phyloP scores from a whole-genome alignment of 2,888 invertebrate species.

The Chloroclysta siterata region DNA sequence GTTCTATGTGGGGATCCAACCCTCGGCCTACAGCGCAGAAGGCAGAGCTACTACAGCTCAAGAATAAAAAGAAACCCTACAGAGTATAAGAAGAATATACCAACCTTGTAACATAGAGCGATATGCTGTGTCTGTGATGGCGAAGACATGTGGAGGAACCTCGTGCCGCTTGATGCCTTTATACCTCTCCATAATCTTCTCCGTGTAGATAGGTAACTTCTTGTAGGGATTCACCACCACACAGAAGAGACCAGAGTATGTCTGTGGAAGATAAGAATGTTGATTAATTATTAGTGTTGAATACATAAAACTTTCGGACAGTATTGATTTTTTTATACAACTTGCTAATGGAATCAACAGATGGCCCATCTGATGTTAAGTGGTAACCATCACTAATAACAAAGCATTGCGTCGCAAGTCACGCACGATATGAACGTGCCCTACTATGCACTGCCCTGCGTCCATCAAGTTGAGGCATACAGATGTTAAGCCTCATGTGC shows the following conservation, averaged over 20 bases:
- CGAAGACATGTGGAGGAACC: constrained; percentile 99
- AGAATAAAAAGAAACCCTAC: background rate
- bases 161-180: constrained; percentile 99
- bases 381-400: no score
- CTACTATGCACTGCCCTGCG: no score
- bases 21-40: no score
- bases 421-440: no score
- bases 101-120: constrained; percentile 99
- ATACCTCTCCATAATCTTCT: constrained; percentile 99
- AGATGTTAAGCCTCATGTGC: no score
- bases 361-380: no score
- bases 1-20: no score
- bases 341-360: no score
- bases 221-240: constrained; percentile 99
- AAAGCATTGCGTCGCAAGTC: no score
- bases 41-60: no score
- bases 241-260: constrained; percentile 99
- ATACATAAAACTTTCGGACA: background rate
- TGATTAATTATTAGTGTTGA: background rate
- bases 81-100: constrained; percentile 26
- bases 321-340: no score
- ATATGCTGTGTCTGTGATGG: constrained; percentile 99
- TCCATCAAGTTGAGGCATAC: no score
- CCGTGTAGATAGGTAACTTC: constrained; percentile 99
- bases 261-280: constrained; percentile 87